Percentiles rank a stretch among this genome's conserved stretches.
phyloP scores from a whole-genome alignment of 1,140 invertebrate species.

The Chrysomallon squamiferum region DNA sequence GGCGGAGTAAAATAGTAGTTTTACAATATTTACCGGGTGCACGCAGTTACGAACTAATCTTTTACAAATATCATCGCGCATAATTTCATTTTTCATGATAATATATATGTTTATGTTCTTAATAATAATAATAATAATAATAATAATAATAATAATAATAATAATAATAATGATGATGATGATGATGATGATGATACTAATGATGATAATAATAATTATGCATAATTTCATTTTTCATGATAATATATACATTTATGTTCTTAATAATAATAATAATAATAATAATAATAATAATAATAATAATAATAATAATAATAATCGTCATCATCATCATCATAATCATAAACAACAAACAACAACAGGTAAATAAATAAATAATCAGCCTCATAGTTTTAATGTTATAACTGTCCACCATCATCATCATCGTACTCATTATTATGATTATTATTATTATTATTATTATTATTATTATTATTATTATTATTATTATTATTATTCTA shows the following conservation, averaged over 20 bases:
- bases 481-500: conserved; percentile 3
- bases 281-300: conserved; percentile 4
- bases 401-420: not conserved
- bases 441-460: conserved; percentile 5
- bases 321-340: conserved; percentile 12
- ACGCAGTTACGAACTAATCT: too few species aligned
- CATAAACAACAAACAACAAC: not conserved
- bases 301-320: too few species aligned
- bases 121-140: too few species aligned
- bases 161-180: not conserved
- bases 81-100: too few species aligned
- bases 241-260: too few species aligned
- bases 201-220: not conserved
- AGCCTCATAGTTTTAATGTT: not conserved
- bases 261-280: too few species aligned
- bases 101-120: too few species aligned
- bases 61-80: too few species aligned
- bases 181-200: not conserved
- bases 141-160: too few species aligned
- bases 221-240: too few species aligned
- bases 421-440: not conserved
- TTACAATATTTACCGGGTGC: too few species aligned
- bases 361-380: not conserved
- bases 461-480: conserved; percentile 2
- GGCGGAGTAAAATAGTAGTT: too few species aligned